Evolutionary conservation across 2,888 invertebrate genomes (phyloP), one percentile per base, ranked within the genome.

Genomic region (Zelleria hepariella): DNA sequence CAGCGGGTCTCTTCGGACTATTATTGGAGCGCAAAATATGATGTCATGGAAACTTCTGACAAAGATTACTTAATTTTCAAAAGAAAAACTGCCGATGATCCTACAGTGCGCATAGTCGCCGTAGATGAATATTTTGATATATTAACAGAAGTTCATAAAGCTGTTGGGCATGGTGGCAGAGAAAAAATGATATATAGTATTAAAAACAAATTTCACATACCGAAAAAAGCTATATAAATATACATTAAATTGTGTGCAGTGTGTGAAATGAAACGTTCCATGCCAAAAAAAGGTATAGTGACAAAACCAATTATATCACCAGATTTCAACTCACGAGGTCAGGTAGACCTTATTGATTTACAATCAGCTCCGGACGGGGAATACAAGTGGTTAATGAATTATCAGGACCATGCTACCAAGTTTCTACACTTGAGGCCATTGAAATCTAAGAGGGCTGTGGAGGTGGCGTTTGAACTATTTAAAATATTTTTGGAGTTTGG

Each of bases 281-380:
- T 53, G 42, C 48, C 60, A 18, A 62, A 60, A 24, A 66, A 63
- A 61, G 65, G 65, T 59, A 65, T 32, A 62, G 62, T 54, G 2
- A 10, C 7, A 10, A 49, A 58, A 51, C 66, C 66, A 23, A 66
- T 68, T 61, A 56, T 62, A 32, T 64, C 65, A 5, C 60, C 54
- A 25, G 69, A 64, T 18, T 69, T 67, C 58, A 71, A 68, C 57
- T 21, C 25, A 32, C 60, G 65, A 18, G 67, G 68, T 59, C 68
- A 68, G 63, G 66, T 70, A 18, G 70, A 70, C 47, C 56, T 72
- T 7, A 68, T 73, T 42, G 68, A 71, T 58, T 63, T 69, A 25
- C 68, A 71, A 54, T 64, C 66, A 27, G 47, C 62, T 32, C 62
- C 65, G 23, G 68, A 68, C 61, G 67, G 67, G 7, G 66, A 68